Base-by-base conservation (phyloP, 2,797 vertebrate genomes). In the Rhinogobio ventralis region DNA sequence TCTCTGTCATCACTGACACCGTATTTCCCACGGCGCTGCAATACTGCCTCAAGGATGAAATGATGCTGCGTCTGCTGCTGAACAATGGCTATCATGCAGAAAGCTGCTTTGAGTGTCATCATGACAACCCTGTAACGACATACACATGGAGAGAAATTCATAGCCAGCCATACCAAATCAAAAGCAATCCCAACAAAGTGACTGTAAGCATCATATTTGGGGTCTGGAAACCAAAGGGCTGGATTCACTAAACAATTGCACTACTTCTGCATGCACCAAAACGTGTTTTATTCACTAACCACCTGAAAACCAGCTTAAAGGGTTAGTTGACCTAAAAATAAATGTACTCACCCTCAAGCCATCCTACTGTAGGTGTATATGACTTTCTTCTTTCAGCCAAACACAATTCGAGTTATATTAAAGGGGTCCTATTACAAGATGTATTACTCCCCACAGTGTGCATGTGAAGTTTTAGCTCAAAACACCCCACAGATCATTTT, bases 1-100 rank as follows among this genome's bases (percentile, higher is more conserved):
- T 98, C 86, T 95, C 93, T 83, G 91, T 91, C 30, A 90, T 97
- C 86, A 96, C 93, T 77, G 93, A 97, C 86, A 97, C 94, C 0
- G 86, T 90, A 81, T 99, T 98, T 88, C 96, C 96, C 85, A 96
- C 96, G 0, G 96, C 95, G 67, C 94, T 97, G 86, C 97, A 97
- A 87, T 98, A 97, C 73, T 93, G 95, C 79, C 90, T 98, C 62
- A 94, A 89, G 15, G 96, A 98, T 36, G 94, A 91, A 0, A 87
- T 90, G 36, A 98, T 98, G 96, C 89, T 97, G 88, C 92, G 96
- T 25, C 90, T 98, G 84, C 89, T 99, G 89, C 94, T 98, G 81
- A 96, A 96, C 88, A 92, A 93, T 0, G 96, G 97, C 69, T 99
- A 96, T 73, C 90, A 93, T 0, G 96, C 94, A 73, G 85, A 95